Conservation (phyloP, 2,888 invertebrate species). For the Metopia argyrocephala region DNA sequence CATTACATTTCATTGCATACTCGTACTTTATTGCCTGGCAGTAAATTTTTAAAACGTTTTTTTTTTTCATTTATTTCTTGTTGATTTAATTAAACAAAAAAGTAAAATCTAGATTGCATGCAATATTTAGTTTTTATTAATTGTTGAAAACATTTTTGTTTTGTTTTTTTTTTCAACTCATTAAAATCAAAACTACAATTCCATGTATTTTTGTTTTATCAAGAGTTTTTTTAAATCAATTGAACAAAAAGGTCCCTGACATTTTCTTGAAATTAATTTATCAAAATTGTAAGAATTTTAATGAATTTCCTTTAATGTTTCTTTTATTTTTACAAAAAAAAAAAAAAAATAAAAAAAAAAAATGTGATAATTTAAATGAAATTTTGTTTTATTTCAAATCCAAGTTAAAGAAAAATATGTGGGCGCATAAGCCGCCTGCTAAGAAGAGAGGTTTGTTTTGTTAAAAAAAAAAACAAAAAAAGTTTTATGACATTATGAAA, state of each 20-base stretch:
- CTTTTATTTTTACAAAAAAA: neutral
- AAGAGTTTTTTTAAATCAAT: neutral
- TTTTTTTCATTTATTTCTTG: slow-evolving; percentile 1
- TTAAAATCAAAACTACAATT: slow-evolving; percentile 15
- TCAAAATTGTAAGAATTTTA: slow-evolving; percentile 22
- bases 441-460: neutral
- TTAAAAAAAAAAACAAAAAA: slow-evolving; percentile 8
- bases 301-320: slow-evolving; percentile 4
- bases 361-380: too few relatives aligned
- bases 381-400: too few relatives aligned
- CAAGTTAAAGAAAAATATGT: too few relatives aligned
- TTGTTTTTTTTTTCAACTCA: slow-evolving; percentile 15
- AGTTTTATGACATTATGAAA: neutral
- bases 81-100: slow-evolving; percentile 15
- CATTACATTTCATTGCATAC: neutral
- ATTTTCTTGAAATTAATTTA: slow-evolving; percentile 49
- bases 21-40: neutral
- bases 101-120: slow-evolving; percentile 32
- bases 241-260: slow-evolving; percentile 27
- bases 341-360: slow-evolving; percentile 2
- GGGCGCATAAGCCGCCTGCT: too few relatives aligned
- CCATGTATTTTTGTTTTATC: neutral
- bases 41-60: neutral
- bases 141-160: slow-evolving; percentile 24
- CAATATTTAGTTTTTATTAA: slow-evolving; percentile 39